A percentile compares a stretch with the other conserved stretches of the same genome.
phyloP scores from a whole-genome alignment of 2,113 vertebrate species.

The Lanius ludovicianus region DNA sequence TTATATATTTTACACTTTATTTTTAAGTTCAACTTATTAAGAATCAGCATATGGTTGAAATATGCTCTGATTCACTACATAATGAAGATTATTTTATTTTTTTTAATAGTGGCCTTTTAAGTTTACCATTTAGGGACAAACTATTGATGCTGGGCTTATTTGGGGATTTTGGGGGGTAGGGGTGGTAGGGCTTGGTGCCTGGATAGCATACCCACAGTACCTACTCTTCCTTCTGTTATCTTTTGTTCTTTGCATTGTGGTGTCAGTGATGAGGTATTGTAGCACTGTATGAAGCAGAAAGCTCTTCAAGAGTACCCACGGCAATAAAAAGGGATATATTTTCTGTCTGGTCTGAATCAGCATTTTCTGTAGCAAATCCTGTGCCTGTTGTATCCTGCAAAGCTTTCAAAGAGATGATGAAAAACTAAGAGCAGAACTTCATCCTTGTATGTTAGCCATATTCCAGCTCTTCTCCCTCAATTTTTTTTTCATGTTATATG shows the following conservation, averaged over 20 bases:
- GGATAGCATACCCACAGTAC: neutral
- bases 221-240: neutral
- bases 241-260: neutral
- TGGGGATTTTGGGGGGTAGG: fast-evolving
- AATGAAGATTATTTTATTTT: neutral
- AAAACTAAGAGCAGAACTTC: neutral
- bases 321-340: neutral
- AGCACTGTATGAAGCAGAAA: neutral
- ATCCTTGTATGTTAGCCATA: neutral
- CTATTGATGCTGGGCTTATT: neutral
- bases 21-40: neutral
- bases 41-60: neutral
- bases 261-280: neutral
- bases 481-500: neutral
- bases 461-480: neutral
- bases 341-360: neutral
- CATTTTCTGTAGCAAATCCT: neutral
- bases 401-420: neutral
- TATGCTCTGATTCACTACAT: neutral
- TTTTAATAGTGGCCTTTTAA: neutral
- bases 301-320: neutral
- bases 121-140: neutral
- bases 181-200: neutral
- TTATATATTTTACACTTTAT: neutral
- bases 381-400: neutral